Evolutionary conservation across 2,888 invertebrate genomes (phyloP), one percentile per base, ranked within the genome.

Genomic region (Ennomos quercinarius): DNA sequence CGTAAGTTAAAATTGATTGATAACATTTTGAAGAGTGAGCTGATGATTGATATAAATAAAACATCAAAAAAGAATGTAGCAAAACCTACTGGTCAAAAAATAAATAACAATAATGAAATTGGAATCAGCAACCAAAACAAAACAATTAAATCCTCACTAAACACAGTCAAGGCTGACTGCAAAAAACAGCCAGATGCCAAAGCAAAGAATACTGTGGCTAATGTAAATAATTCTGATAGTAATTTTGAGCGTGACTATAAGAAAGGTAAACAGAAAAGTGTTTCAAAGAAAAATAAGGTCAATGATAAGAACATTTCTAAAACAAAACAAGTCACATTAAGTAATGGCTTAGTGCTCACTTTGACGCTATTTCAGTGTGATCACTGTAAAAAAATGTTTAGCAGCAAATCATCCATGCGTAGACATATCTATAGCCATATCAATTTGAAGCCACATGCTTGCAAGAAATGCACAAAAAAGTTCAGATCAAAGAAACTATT

Each of bases 401-500:
- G 93, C 49, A 93, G 93, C 51, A 94, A 94, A 68, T 94, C 95
- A 63, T 95, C 95, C 73, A 84, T 96, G 60, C 92, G 94, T 45
- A 95, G 95, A 72, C 96, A 96, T 77, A 88, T 94, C 64, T 93
- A 94, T 51, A 91, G 94, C 27, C 96, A 96, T 77, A 93, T 95
- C 0, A 93, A 95, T 64, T 91, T 95, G 68, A 92, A 94, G 45
- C 95, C 95, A 0, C 94, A 93, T 72, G 80, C 89, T 48, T 96
- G 96, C 76, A 83, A 87, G 8, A 88, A 93, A 58, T 96, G 96
- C 74, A 89, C 93, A 10, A 94, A 94, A 70, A 88, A 90, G 41
- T 96, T 96, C 78, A 90, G 94, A 0, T 95, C 95, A 71, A 93
- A 93, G 48, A 93, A 94, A 34, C 95, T 94, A 59, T 84, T 96